Evolutionary conservation across 2,113 vertebrate species (phyloP), one percentile per base, ranked within the genome.

Genomic region (Rana temporaria): DNA sequence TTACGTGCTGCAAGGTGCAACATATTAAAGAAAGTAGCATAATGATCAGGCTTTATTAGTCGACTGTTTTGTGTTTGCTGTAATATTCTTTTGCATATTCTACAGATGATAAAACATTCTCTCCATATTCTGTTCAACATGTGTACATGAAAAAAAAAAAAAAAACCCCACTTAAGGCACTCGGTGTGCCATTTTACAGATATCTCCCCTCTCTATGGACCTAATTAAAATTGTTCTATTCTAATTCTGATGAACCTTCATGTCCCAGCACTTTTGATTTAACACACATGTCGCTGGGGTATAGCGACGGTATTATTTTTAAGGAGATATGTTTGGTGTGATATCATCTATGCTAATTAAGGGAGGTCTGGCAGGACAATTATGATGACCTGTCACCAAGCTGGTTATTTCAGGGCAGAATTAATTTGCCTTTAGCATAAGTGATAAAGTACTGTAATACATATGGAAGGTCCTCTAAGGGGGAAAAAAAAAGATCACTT

Each of bases 231-330:
- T 59, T 3, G 55, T 60, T 74, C 53, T 60, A 59, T 74, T 60
- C 26, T 74, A 74, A 38, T 74, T 74, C 71, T 74, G 30, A 74
- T 60, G 71, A 74, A 74, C 71, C 56, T 74, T 74, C 19, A 20
- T 59, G 55, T 74, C 71, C 71, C 71, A 20, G 18, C 6, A 55
- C 71, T 74, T 74, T 60, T 60, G 71, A 74, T 57, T 74, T 34
- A 74, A 74, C 71, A 60, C 19, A 32, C 1, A 24, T 34, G 55
- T 32, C 71, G 19, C 71, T 74, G 30, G 71, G 30, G 71, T 74
- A 60, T 22, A 59, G 1, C 2, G 19, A 74, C 20, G 34, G 59
- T n/a, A 32, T n/a, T 57, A 56, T 56, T 59, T 60, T 74, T 74
- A 74, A 74, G 55, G 71, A 14, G 55, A 60, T 57, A 59, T 7